A percentile compares a stretch with the other conserved stretches of the same genome.
Conservation (phyloP, 2,113 vertebrate species). For the Pseudolaguvia tuberculata region DNA sequence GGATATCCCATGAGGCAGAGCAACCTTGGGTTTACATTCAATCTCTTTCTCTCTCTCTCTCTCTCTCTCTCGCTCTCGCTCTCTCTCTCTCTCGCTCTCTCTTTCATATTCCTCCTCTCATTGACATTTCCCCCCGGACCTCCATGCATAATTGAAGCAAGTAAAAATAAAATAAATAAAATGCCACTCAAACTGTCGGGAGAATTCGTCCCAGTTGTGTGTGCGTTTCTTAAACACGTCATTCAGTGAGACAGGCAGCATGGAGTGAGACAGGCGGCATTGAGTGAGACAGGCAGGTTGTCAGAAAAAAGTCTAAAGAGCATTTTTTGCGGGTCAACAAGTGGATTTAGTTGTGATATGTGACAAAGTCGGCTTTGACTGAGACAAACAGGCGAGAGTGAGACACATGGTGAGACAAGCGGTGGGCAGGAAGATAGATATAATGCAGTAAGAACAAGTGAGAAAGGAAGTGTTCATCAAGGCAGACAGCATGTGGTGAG, state of each 20-base stretch:
- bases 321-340: neutral
- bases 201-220: slow-evolving; percentile 19
- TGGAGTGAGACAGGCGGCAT: neutral
- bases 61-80: neutral
- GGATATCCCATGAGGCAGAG: slow-evolving; percentile 18
- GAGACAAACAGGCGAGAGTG: neutral
- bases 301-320: neutral
- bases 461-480: too few species aligned
- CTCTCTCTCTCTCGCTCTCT: slow-evolving; percentile 4
- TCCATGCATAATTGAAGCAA: slow-evolving; percentile 22
- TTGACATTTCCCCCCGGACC: slow-evolving; percentile 15
- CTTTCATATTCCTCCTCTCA: slow-evolving; percentile 7
- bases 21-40: slow-evolving; percentile 34
- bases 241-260: neutral
- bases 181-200: slow-evolving; percentile 14
- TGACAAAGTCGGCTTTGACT: neutral
- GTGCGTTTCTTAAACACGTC: neutral
- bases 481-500: neutral
- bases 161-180: slow-evolving; percentile 36
- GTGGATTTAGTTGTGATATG: neutral
- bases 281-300: neutral
- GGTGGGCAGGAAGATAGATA: too few species aligned
- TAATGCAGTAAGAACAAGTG: neutral
- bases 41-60: slow-evolving; percentile 1
- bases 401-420: neutral